These are phyloP conservation scores for Melangyna quadrimaculata DNA, from an alignment of 2,888 invertebrate genomes.

Conservation along the genomic window DNA sequence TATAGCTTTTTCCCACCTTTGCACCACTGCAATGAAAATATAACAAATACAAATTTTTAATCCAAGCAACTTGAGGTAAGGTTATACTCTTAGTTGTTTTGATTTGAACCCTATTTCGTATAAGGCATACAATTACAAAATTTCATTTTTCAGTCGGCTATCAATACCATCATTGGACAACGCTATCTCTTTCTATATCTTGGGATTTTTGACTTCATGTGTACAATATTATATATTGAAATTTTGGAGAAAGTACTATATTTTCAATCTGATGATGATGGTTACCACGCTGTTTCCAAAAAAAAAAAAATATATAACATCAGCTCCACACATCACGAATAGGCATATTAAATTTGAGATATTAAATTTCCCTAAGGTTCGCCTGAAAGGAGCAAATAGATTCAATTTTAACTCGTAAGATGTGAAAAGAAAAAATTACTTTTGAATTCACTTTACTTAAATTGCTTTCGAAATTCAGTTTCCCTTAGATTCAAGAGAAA, in stretches of 20 bases:
- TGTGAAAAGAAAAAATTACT: not conserved
- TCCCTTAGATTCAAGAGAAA: not conserved
- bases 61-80: no score
- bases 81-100: no score
- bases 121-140: no score
- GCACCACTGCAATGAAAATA: no score
- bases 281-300: not conserved
- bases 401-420: not conserved
- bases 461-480: not conserved
- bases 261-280: no score
- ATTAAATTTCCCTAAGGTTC: slow-evolving; percentile 12
- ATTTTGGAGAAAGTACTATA: not conserved
- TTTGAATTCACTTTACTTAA: not conserved
- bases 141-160: no score
- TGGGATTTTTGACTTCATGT: not conserved
- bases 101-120: no score
- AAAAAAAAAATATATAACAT: not conserved
- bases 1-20: no score
- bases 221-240: not conserved
- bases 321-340: not conserved
- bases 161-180: no score
- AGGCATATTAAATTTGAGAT: not conserved
- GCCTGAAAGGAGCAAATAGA: not conserved
- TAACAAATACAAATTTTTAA: no score
- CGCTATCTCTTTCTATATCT: no score